Percentiles rank a stretch among this genome's conserved stretches.
These are phyloP conservation scores for Acanthurus tractus DNA, from an alignment of 2,797 vertebrate genomes.

Conservation along the genomic window DNA sequence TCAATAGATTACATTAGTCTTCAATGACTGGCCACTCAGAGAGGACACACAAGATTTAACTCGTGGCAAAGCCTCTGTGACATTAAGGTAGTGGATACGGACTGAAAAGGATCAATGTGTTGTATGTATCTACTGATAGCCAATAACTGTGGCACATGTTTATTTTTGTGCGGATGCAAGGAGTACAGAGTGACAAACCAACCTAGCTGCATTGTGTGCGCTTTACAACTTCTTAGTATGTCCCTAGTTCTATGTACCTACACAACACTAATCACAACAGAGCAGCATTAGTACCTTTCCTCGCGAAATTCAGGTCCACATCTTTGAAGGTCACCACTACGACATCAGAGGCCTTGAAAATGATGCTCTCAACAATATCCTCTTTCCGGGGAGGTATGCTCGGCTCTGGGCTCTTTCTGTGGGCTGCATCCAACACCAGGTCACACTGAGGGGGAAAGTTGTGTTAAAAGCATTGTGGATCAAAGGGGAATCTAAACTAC, in stretches of 20 bases:
- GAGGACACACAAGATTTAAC: slow-evolving; percentile 62
- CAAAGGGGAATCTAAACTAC: slow-evolving; percentile 12
- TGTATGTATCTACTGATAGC: slow-evolving; percentile 39
- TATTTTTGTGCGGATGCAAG: slow-evolving; percentile 23
- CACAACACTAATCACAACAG: slow-evolving; percentile 4
- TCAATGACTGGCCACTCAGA: slow-evolving; percentile 58
- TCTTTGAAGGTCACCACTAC: slow-evolving; percentile 98
- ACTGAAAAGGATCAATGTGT: slow-evolving; percentile 46
- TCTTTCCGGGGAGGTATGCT: slow-evolving; percentile 92
- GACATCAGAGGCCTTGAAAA: slow-evolving; percentile 98
- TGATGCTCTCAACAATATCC: slow-evolving; percentile 97
- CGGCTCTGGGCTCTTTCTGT: slow-evolving; percentile 93
- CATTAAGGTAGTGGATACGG: slow-evolving; percentile 52
- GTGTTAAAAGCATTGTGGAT: not conserved
- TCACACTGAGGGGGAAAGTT: slow-evolving; percentile 88
- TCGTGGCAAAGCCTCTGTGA: slow-evolving; percentile 43
- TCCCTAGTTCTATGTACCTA: not conserved
- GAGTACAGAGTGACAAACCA: slow-evolving; percentile 33
- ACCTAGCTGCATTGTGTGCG: not conserved
- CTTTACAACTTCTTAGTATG: slow-evolving; percentile 10
- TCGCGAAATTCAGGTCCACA: slow-evolving; percentile 96
- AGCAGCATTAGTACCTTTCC: slow-evolving; percentile 89
- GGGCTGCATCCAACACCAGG: slow-evolving; percentile 97
- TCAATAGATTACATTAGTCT: slow-evolving; percentile 72
- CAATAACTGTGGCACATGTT: slow-evolving; percentile 28